These are phyloP conservation scores for Caprella mutica DNA, from an alignment of 2,888 invertebrate genomes.

Conservation along the genomic window DNA sequence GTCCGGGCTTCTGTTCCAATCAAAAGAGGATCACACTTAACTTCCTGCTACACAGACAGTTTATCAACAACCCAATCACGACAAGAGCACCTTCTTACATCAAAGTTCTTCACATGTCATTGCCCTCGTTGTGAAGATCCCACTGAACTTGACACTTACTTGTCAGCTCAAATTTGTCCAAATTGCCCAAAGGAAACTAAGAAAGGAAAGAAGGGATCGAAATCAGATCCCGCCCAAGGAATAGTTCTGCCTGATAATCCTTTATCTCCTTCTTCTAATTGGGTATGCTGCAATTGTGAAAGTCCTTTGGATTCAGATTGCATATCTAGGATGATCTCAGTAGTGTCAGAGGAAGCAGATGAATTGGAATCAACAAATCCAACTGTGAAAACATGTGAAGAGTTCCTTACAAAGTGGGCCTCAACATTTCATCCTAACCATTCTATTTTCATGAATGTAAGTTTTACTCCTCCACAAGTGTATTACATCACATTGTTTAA, in stretches of 20 bases:
- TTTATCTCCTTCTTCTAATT: slow-evolving; percentile 23
- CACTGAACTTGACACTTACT: slow-evolving; percentile 24
- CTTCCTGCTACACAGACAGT: slow-evolving; percentile 31
- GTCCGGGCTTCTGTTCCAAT: slow-evolving; percentile 28
- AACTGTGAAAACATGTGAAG: slow-evolving; percentile 21
- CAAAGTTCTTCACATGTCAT: slow-evolving; percentile 31
- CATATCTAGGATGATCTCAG: slow-evolving; percentile 20
- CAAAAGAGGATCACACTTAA: slow-evolving; percentile 24
- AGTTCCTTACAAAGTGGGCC: slow-evolving; percentile 28
- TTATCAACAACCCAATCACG: slow-evolving; percentile 21
- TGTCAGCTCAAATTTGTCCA: slow-evolving; percentile 19
- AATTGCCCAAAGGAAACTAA: slow-evolving; percentile 21
- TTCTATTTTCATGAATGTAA: slow-evolving; percentile 27
- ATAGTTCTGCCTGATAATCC: slow-evolving; percentile 24
- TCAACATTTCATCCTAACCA: slow-evolving; percentile 26
- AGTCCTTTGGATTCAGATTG: slow-evolving; percentile 21
- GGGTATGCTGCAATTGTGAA: slow-evolving; percentile 24
- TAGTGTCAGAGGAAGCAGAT: slow-evolving; percentile 30
- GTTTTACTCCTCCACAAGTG: too few relatives aligned
- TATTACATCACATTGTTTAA: too few relatives aligned
- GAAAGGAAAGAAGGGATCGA: too few relatives aligned
- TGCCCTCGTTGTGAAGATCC: slow-evolving; percentile 30
- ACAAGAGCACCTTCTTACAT: slow-evolving; percentile 28
- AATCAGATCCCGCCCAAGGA: slow-evolving; percentile 1
- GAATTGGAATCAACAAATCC: slow-evolving; percentile 21